A percentile compares a stretch with the other conserved stretches of the same genome.
These are phyloP conservation scores for Bombyx mori DNA, from an alignment of 1,140 invertebrate genomes.

Conservation along the genomic window ASM3026992v2 NC_085115.1:1176501-1177000, in stretches of 20 bases:
- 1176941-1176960: conserved; percentile 42
- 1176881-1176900: conserved; percentile 65
- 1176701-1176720: conserved; percentile 68
- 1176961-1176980: conserved; percentile 65
- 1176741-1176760: conserved; percentile 78
- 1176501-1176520: conserved; percentile 72
- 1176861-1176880: conserved; percentile 71
- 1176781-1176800: conserved; percentile 56
- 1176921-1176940: conserved; percentile 36
- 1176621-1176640: conserved; percentile 85
- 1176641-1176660: conserved; percentile 82
- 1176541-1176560: conserved; percentile 72
- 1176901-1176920: conserved; percentile 55
- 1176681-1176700: conserved; percentile 72
- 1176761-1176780: conserved; percentile 75
- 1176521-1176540: conserved; percentile 73
- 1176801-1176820: conserved; percentile 58
- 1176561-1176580: conserved; percentile 79
- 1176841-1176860: conserved; percentile 75
- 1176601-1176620: conserved; percentile 92
- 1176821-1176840: conserved; percentile 80
- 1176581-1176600: conserved; percentile 83
- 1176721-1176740: conserved; percentile 67
- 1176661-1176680: conserved; percentile 76
- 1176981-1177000: conserved; percentile 60